Percentiles rank a stretch among this genome's conserved stretches.
phyloP scores from a whole-genome alignment of 2,888 invertebrate species.

The Thysanoteuthis rhombus region DNA sequence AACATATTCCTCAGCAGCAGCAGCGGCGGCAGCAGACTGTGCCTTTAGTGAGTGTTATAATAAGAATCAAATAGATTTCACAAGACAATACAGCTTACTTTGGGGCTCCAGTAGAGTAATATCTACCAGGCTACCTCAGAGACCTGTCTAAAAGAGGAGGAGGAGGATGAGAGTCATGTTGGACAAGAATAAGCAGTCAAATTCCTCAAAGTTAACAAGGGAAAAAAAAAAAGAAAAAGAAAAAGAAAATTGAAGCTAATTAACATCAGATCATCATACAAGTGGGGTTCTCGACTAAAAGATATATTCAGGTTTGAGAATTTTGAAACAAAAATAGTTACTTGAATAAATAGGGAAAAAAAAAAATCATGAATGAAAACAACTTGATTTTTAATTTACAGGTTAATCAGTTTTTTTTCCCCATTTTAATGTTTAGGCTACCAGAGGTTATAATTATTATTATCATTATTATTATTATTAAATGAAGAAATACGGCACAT shows the following conservation, averaged over 20 bases:
- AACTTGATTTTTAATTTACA: neutral
- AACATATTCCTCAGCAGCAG: neutral
- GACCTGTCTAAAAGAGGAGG: too few species aligned
- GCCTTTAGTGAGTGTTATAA: slow-evolving; percentile 17
- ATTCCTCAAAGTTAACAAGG: neutral
- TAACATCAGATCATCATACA: neutral
- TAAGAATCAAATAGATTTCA: neutral
- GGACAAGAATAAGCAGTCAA: neutral
- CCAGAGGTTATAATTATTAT: too few species aligned
- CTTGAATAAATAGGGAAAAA: neutral
- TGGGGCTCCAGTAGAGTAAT: neutral
- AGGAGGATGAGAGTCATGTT: too few species aligned
- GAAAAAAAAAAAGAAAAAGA: too few species aligned
- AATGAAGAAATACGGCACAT: too few species aligned
- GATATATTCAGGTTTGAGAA: neutral
- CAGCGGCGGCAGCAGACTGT: neutral
- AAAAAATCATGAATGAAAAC: neutral
- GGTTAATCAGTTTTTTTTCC: neutral
- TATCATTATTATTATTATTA: too few species aligned
- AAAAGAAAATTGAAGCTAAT: neutral
- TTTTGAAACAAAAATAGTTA: neutral
- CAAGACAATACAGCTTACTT: slow-evolving; percentile 24
- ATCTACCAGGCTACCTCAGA: neutral
- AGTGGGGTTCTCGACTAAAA: neutral
- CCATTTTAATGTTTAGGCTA: too few species aligned